These are phyloP conservation scores for Enteromius trimaculatus DNA, from an alignment of 2,797 vertebrate species.

Conservation along the genomic window DNA sequence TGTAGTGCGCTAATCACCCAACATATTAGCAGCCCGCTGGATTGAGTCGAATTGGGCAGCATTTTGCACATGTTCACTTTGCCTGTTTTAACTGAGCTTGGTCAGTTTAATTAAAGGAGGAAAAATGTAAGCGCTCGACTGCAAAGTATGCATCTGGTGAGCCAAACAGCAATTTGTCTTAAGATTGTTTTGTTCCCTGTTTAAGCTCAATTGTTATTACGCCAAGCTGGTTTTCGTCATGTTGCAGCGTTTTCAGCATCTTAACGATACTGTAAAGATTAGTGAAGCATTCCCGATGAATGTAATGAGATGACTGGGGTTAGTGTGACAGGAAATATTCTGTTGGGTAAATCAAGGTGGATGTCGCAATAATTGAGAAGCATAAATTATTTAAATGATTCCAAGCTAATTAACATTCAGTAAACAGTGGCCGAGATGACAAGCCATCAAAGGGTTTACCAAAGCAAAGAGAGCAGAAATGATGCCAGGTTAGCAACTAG, in stretches of 20 bases:
- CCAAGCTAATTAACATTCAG: slow-evolving; percentile 78
- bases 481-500: background rate
- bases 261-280: slow-evolving; percentile 13
- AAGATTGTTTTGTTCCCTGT: slow-evolving; percentile 33
- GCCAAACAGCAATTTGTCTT: slow-evolving; percentile 29
- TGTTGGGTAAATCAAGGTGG: slow-evolving; percentile 76
- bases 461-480: slow-evolving; percentile 14
- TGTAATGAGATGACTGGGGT: slow-evolving; percentile 24
- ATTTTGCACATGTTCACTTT: slow-evolving; percentile 30
- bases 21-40: slow-evolving; percentile 48
- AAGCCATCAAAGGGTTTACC: slow-evolving; percentile 61
- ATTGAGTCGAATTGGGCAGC: slow-evolving; percentile 26
- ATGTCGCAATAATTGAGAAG: slow-evolving; percentile 80
- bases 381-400: slow-evolving; percentile 82
- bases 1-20: slow-evolving; percentile 36
- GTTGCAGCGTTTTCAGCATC: slow-evolving; percentile 10
- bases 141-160: slow-evolving; percentile 41
- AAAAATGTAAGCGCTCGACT: background rate
- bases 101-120: slow-evolving; percentile 25
- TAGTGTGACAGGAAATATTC: slow-evolving; percentile 63
- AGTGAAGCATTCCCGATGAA: slow-evolving; percentile 23
- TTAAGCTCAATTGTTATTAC: background rate
- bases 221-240: slow-evolving; percentile 10
- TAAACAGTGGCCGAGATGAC: slow-evolving; percentile 72
- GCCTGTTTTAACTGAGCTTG: slow-evolving; percentile 14